Evolutionary conservation across 2,113 vertebrate genomes (phyloP), one percentile per base, ranked within the genome.

Genomic region (Nettapus auritus): DNA sequence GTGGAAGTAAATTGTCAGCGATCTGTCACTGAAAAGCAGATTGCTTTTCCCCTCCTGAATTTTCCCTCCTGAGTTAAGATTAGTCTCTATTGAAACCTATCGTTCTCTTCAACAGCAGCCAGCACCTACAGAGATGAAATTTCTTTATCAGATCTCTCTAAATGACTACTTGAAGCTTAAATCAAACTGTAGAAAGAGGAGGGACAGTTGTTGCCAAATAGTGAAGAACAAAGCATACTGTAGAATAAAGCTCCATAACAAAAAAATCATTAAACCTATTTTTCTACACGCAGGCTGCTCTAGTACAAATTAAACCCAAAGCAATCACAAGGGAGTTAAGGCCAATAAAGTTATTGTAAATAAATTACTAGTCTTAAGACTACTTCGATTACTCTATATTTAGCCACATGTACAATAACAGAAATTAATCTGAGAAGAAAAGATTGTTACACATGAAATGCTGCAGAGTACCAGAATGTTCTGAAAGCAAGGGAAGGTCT

Each of bases 181-280:
- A 93, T 90, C 46, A 76, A 88, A 94, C 89, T 74, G 93, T 59
- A 87, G 62, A 56, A 89, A 67, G 68, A 75, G 48, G 28, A 91
- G 60, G 87, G 90, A 40, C 0, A 0, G 40, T 67, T 8, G 4
- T 52, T 90, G 92, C 82, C 76, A 91, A 95, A 95, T 86, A 91
- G 75, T 67, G 46, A 66, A 94, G 77, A 90, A 94, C 57, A 94
- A 93, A 96, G 56, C 48, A 66, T 0, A 3, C 7, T 89, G 62
- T 78, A 89, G 88, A 94, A 96, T 85, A 93, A 93, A 90, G 67
- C 36, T 82, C 69, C 52, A 71, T 85, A 96, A 91, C 1, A 0
- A 96, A 96, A 96, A 94, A 97, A 89, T 91, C 87, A 90, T 97
- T 97, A 97, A 94, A 91, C 15, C 50, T 87, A 70, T 86, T 97